These are phyloP conservation scores for Atractosteus spatula DNA, from an alignment of 2,113 vertebrate species.

Conservation along the genomic window DNA sequence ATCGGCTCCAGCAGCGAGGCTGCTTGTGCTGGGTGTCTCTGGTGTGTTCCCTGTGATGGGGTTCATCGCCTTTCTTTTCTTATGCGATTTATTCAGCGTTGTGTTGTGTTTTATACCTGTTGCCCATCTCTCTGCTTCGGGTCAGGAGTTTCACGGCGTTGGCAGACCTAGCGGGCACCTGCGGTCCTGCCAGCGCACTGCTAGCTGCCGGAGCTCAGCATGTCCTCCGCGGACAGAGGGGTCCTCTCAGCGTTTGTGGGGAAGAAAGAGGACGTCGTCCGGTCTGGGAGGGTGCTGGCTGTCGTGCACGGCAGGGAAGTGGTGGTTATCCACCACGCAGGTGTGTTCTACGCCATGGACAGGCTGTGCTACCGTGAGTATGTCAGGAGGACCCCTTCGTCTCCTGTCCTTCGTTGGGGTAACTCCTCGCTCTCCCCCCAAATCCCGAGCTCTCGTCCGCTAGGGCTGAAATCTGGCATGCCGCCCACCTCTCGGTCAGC, in stretches of 20 bases:
- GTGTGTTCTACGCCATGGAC: conserved; percentile 81
- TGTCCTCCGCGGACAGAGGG: conserved; percentile 37
- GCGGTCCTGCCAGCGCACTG: neutral
- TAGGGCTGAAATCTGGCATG: neutral
- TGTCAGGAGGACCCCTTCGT: neutral
- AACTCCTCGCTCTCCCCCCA: too few species aligned
- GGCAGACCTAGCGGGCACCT: neutral
- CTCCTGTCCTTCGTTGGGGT: neutral
- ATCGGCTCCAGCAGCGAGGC: too few species aligned
- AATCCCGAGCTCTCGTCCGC: neutral
- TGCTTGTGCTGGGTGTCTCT: too few species aligned
- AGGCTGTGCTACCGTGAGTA: conserved; percentile 90
- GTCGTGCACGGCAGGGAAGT: conserved; percentile 75
- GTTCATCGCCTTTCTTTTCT: too few species aligned
- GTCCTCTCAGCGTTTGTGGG: conserved; percentile 63
- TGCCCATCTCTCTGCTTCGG: conserved; percentile 18
- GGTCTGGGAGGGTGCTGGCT: conserved; percentile 58
- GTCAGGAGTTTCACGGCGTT: conserved; percentile 20
- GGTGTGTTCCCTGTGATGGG: too few species aligned
- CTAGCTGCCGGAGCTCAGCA: neutral
- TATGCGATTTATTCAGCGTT: too few species aligned
- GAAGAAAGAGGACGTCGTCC: conserved; percentile 76
- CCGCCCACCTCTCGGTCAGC: neutral
- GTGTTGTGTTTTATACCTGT: too few species aligned
- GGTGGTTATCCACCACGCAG: conserved; percentile 76